phyloP scores from a whole-genome alignment of 64 coral and sea anemone genomes.

The Porites australiensis region DNA sequence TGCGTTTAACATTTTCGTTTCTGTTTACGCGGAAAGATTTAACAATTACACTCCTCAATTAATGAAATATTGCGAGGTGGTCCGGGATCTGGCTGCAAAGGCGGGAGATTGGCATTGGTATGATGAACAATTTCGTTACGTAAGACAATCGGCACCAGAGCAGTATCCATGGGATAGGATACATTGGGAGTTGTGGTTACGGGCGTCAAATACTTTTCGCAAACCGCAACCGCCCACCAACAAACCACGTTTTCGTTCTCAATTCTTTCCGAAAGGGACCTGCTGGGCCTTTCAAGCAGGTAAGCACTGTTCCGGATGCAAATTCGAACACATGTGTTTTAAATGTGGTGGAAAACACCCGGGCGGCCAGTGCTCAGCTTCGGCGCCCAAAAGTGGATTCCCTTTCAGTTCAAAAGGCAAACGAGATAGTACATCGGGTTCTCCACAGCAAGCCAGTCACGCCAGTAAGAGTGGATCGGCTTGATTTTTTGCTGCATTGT shows the following conservation, averaged over 20 bases:
- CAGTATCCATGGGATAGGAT: conserved; percentile 50
- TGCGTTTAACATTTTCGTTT: conserved; percentile 52
- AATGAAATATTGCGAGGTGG: conserved; percentile 57
- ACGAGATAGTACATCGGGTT: not conserved
- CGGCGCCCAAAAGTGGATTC: not conserved
- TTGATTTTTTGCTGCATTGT: not conserved
- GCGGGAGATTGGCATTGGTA: conserved; percentile 49
- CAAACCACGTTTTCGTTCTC: not conserved
- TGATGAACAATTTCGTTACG: conserved; percentile 44
- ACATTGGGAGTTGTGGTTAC: conserved; percentile 54
- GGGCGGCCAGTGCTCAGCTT: not conserved
- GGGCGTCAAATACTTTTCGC: not conserved
- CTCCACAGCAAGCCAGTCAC: conserved; percentile 8
- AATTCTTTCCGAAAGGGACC: not conserved
- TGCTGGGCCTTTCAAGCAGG: conserved; percentile 50
- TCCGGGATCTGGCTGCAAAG: conserved; percentile 2
- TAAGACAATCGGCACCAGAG: conserved; percentile 30
- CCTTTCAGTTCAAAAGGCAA: not conserved
- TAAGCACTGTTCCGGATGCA: conserved; percentile 1
- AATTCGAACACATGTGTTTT: not conserved
- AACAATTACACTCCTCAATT: not conserved
- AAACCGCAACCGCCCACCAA: not conserved
- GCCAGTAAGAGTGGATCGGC: not conserved
- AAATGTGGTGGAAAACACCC: conserved; percentile 39
- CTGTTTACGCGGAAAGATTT: conserved; percentile 34